Evolutionary conservation across 2,888 invertebrate genomes (phyloP), one percentile per base, ranked within the genome.

Genomic region (Zygaena filipendulae): DNA sequence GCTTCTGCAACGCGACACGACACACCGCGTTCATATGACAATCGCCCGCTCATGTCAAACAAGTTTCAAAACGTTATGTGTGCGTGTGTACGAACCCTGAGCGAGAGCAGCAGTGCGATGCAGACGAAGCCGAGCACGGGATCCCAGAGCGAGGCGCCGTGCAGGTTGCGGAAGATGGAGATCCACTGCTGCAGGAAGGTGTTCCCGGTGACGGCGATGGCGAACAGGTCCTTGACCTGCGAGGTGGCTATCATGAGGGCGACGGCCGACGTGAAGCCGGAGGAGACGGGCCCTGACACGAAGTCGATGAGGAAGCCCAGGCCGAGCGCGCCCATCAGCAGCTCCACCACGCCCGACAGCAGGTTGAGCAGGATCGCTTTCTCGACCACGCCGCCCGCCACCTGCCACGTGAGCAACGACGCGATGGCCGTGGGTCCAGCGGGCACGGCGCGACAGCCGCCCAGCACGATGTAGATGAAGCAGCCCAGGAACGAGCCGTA

Each of bases 401-500:
- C 85, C 72, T 92, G 91, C 62, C 82, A 90, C 1, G 94, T 94
- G 43, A 96, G 83, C 31, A 96, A 77, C 3, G 95, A 92, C 40
- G 92, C 88, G 48, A 96, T 94, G 36, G 96, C 95, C 2, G 95
- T 95, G 9, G 96, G 96, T 7, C 96, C 95, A 45, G 95, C 85
- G 1, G 95, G 95, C 35, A 95, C 90, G 60, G 95, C 95, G 61
- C 94, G 93, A 57, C 94, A 92, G 38, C 93, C 94, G 24, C 96
- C 96, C 45, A 97, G 84, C 42, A 96, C 71, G 47, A 92, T 90
- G 80, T 97, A 97, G 36, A 95, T 82, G 67, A 96, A 90, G 60
- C 91, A 90, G 23, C 95, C 94, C 51, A 95, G 71, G 71, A 96
- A 96, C n/a, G 95, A 92, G 28, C 94, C 91, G 69, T 96, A 96